Conservation (phyloP, 1,140 invertebrate genomes). For the Zaprionus nigranus region DNA sequence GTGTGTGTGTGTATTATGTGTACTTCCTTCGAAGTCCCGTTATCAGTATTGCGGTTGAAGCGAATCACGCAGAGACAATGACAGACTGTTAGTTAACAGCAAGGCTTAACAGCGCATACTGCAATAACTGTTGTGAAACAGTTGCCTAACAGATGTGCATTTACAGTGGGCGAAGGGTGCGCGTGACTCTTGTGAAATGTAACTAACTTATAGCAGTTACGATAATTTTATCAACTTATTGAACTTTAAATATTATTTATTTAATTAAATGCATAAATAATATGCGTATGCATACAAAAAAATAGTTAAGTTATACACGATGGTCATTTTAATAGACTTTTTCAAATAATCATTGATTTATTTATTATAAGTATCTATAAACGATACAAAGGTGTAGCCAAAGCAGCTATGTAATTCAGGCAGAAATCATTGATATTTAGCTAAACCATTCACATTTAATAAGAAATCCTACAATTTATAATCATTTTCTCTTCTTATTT, state of each 20-base stretch:
- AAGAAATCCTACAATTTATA: neutral
- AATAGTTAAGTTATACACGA: no score
- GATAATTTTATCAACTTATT: neutral
- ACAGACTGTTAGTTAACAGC: conserved; percentile 35
- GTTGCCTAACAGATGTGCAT: conserved; percentile 10
- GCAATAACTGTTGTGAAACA: conserved; percentile 1
- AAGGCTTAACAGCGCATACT: conserved; percentile 19
- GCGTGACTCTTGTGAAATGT: neutral
- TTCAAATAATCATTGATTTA: neutral
- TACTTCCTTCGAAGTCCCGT: conserved; percentile 63
- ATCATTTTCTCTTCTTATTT: neutral
- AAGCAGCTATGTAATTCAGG: no score
- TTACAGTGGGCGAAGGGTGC: neutral
- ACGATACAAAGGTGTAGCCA: no score
- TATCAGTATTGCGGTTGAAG: conserved; percentile 57
- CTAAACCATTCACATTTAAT: no score
- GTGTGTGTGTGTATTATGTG: conserved; percentile 22
- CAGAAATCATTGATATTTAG: no score
- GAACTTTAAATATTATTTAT: neutral
- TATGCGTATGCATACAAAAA: no score
- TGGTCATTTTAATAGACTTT: no score
- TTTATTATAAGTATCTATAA: no score
- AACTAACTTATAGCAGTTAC: neutral
- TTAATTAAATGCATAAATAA: neutral
- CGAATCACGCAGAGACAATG: conserved; percentile 29